phyloP scores from a whole-genome alignment of 2,888 invertebrate species.

The Nomada hirtipes region DNA sequence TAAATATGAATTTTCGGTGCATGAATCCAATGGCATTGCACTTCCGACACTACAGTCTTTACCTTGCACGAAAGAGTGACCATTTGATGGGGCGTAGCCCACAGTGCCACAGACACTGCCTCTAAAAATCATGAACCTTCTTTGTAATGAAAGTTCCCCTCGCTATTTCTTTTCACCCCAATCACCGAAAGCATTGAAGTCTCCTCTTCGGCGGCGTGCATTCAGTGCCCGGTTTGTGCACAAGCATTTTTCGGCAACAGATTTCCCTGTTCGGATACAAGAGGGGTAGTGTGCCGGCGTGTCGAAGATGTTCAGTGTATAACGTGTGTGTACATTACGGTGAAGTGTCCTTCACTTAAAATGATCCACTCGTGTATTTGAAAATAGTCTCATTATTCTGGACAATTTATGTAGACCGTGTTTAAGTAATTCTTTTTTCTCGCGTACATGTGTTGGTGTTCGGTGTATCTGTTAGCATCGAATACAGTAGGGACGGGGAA shows the following conservation, averaged over 20 bases:
- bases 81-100: conserved; percentile 80
- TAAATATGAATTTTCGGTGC: conserved; percentile 72
- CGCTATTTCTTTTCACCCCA: conserved; percentile 37
- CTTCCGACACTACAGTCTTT: conserved; percentile 69
- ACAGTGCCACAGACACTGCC: conserved; percentile 79
- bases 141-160: conserved; percentile 6
- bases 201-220: conserved; percentile 35
- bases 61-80: conserved; percentile 81
- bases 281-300: conserved; percentile 8
- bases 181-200: conserved; percentile 62
- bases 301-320: conserved; percentile 12
- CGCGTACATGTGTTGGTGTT: neutral
- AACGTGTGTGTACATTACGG: conserved; percentile 2
- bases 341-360: neutral
- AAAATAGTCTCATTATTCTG: no score
- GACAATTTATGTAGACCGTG: no score
- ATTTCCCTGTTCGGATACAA: conserved; percentile 14
- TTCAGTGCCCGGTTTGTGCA: conserved; percentile 38
- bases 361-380: neutral
- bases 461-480: conserved; percentile 32
- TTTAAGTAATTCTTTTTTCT: no score
- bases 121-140: conserved; percentile 76
- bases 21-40: conserved; percentile 80
- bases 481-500: conserved; percentile 54
- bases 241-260: conserved; percentile 34